These are phyloP conservation scores for Drosophila hydei DNA, from an alignment of 1,140 invertebrate species.

Conservation along the genomic window DNA sequence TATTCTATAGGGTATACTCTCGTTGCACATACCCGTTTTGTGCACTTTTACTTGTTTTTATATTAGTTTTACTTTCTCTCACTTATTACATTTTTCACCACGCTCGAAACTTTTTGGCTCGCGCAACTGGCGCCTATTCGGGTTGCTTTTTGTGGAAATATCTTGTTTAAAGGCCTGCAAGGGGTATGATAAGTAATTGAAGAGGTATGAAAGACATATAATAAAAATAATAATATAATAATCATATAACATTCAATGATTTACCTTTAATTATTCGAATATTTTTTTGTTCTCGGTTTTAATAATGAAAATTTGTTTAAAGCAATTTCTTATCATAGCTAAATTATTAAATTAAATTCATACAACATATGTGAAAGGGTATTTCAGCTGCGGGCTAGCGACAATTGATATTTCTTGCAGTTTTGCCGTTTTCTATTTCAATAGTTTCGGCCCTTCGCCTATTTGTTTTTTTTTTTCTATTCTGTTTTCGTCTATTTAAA, in stretches of 20 bases:
- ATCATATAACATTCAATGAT: too few relatives aligned
- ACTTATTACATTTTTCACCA: slow-evolving; percentile 64
- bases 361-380: too few relatives aligned
- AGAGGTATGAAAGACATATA: neutral
- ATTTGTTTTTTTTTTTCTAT: slow-evolving; percentile 28
- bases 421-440: neutral
- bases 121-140: slow-evolving; percentile 50
- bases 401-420: neutral
- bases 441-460: slow-evolving; percentile 34
- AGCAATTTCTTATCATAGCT: too few relatives aligned
- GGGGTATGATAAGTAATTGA: neutral
- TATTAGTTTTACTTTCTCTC: slow-evolving; percentile 43
- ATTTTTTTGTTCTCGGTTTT: too few relatives aligned
- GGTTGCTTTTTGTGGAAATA: slow-evolving; percentile 11
- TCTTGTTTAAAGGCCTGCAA: neutral
- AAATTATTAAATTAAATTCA: too few relatives aligned
- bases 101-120: slow-evolving; percentile 49
- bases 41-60: slow-evolving; percentile 2
- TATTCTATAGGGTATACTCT: neutral
- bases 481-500: slow-evolving; percentile 35
- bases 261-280: too few relatives aligned
- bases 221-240: too few relatives aligned
- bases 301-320: too few relatives aligned
- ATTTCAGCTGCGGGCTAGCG: neutral
- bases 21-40: neutral